Conservation (phyloP, 2,113 vertebrate genomes). For the Malurus elegans region DNA sequence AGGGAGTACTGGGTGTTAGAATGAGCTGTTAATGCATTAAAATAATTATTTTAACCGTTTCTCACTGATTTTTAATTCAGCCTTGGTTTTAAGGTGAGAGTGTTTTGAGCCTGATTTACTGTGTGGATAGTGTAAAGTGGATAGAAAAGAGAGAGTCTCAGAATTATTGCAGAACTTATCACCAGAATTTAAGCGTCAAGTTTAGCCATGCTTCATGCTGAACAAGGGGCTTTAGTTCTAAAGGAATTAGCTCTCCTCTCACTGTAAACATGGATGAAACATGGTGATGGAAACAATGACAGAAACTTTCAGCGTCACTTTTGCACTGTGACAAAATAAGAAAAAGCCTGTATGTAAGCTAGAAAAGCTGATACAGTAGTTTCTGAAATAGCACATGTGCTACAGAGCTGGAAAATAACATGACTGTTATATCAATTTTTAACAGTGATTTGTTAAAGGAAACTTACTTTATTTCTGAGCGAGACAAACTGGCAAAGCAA, state of each 20-base stretch:
- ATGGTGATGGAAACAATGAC: background rate
- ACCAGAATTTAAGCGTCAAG: background rate
- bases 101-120: background rate
- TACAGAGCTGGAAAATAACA: background rate
- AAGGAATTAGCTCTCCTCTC: background rate
- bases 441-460: background rate
- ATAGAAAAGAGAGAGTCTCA: background rate
- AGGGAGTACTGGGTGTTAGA: background rate
- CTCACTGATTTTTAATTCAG: background rate
- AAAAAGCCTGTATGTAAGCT: background rate
- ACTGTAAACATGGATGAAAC: background rate
- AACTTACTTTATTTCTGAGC: background rate
- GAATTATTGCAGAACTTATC: background rate
- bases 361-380: background rate
- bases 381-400: background rate
- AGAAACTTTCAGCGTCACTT: background rate
- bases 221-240: background rate
- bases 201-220: background rate
- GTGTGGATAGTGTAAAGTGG: background rate
- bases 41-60: background rate
- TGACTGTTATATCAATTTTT: background rate
- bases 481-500: background rate
- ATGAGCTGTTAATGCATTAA: background rate
- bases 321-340: background rate
- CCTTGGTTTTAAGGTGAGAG: background rate